Percentiles rank a stretch among this genome's conserved stretches.
Evolutionary conservation across 2,797 vertebrate species (phyloP).

Genomic region (Hybognathus amarus): DNA sequence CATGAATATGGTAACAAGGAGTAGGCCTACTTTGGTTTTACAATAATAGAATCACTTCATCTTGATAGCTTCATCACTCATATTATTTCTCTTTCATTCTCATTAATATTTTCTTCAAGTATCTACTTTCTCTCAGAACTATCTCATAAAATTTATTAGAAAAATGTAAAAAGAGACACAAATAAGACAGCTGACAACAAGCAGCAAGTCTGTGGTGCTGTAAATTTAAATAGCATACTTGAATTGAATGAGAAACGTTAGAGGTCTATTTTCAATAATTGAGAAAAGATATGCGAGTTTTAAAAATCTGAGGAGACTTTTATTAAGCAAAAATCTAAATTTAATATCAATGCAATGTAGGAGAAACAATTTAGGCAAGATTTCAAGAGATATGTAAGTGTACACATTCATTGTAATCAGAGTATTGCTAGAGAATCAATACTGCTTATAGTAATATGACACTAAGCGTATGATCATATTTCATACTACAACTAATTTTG

Average conservation of each 20-base stretch:
- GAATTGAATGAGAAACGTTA: not conserved
- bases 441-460: not conserved
- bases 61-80: not conserved
- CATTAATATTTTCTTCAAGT: not conserved
- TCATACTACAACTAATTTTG: conserved; percentile 11
- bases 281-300: not conserved
- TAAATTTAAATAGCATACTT: not conserved
- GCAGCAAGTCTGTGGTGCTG: not conserved
- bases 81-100: not conserved
- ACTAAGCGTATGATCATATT: not conserved
- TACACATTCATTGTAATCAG: not conserved
- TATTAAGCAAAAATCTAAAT: not conserved
- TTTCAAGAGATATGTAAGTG: not conserved
- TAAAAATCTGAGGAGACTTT: not conserved
- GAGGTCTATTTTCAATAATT: not conserved
- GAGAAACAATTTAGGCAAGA: not conserved
- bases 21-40: not conserved
- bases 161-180: not conserved
- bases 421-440: conserved; percentile 19
- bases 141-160: not conserved
- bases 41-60: not conserved
- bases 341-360: not conserved
- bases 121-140: not conserved
- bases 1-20: not conserved
- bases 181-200: not conserved